Percentiles rank a stretch among this genome's conserved stretches.
Conservation (phyloP, 2,888 invertebrate species). For the Pasiphila rectangulata region DNA sequence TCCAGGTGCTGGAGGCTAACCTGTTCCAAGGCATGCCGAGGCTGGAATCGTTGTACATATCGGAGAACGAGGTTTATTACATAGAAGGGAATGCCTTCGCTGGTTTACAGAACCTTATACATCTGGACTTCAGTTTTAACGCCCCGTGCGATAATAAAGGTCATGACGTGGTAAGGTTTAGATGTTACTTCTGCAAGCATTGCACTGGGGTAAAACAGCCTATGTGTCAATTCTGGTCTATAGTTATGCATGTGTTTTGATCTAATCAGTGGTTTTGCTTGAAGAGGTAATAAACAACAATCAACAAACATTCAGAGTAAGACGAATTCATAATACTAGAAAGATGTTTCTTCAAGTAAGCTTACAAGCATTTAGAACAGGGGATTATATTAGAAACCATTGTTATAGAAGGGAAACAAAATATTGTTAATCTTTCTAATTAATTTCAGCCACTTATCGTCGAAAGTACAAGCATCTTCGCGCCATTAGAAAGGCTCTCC, state of each 20-base stretch:
- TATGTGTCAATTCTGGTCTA: too few species aligned
- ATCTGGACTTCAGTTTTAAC: constrained; percentile 80
- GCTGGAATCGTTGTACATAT: constrained; percentile 73
- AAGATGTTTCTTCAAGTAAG: too few species aligned
- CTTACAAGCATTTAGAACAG: too few species aligned
- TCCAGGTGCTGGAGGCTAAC: constrained; percentile 60
- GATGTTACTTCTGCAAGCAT: not conserved
- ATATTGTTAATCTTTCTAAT: not conserved
- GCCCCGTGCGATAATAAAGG: constrained; percentile 35
- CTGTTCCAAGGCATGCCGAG: constrained; percentile 69
- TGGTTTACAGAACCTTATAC: constrained; percentile 56
- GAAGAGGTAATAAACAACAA: too few species aligned
- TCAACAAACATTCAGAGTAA: too few species aligned
- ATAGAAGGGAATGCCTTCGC: constrained; percentile 64
- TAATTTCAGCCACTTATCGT: not conserved
- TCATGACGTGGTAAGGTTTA: constrained; percentile 3
- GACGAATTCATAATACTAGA: too few species aligned
- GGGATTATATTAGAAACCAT: too few species aligned
- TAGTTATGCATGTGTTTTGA: too few species aligned
- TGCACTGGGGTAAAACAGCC: too few species aligned
- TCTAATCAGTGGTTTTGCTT: too few species aligned
- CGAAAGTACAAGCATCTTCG: constrained; percentile 38
- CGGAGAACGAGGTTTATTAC: constrained; percentile 72
- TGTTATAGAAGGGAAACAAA: not conserved
- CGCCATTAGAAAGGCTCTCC: constrained; percentile 38